These are phyloP conservation scores for Ptiloglossa arizonensis DNA, from an alignment of 1,140 invertebrate genomes.

Conservation along the genomic window DNA sequence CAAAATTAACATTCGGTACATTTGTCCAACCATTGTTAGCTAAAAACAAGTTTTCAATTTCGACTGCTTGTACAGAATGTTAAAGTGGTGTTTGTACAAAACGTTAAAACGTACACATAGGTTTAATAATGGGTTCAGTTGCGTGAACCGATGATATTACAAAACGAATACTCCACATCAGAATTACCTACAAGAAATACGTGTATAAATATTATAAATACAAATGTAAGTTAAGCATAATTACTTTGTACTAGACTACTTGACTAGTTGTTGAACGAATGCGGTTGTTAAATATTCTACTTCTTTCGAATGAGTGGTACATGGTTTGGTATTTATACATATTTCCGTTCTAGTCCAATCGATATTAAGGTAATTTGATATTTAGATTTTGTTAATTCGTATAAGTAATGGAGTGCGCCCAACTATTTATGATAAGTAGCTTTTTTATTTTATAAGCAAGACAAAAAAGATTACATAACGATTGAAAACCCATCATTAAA, in stretches of 20 bases:
- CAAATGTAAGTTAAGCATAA: constrained; percentile 52
- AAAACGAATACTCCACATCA: constrained; percentile 57
- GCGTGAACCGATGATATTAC: constrained; percentile 33
- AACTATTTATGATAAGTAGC: constrained; percentile 7
- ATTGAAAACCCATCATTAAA: constrained; percentile 1
- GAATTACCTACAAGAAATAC: constrained; percentile 45
- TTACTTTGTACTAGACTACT: constrained; percentile 43
- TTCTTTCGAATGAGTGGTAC: constrained; percentile 6
- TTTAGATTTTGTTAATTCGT: constrained; percentile 23
- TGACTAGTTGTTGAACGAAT: constrained; percentile 31
- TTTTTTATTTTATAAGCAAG: background rate
- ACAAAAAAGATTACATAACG: background rate
- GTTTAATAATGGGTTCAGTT: constrained; percentile 35
- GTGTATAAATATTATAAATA: constrained; percentile 57
- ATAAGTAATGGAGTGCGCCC: background rate
- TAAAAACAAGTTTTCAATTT: constrained; percentile 3
- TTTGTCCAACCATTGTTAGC: constrained; percentile 1
- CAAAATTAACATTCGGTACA: constrained; percentile 11
- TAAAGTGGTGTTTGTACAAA: constrained; percentile 50
- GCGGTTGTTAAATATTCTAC: constrained; percentile 21
- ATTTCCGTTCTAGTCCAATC: constrained; percentile 41
- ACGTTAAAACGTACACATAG: constrained; percentile 45
- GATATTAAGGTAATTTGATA: constrained; percentile 31
- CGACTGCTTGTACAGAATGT: constrained; percentile 54
- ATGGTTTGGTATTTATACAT: constrained; percentile 6